Evolutionary conservation across 2,888 invertebrate genomes (phyloP).

Genomic region (Tanaodytes sp.): DNA sequence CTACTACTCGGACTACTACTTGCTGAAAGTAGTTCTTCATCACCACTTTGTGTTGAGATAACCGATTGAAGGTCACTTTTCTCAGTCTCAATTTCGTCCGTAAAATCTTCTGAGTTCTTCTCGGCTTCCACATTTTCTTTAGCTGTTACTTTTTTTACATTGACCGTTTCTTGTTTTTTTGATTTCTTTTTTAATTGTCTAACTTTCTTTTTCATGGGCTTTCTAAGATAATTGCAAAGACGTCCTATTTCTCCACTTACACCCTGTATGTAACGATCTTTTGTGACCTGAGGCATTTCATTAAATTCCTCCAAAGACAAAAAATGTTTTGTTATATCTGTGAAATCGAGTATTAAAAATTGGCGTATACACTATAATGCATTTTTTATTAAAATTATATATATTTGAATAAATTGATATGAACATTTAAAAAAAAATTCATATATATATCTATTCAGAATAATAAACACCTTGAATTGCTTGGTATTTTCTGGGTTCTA

Average conservation of each 20-base stretch:
- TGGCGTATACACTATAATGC: too few relatives aligned
- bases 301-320: not conserved
- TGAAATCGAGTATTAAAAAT: not conserved
- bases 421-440: not conserved
- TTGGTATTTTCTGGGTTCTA: constrained; percentile 12
- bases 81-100: too few relatives aligned
- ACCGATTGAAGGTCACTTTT: too few relatives aligned
- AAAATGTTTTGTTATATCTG: not conserved
- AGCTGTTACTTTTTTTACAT: not conserved
- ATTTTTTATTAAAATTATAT: not conserved
- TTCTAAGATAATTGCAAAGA: not conserved
- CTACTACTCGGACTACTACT: too few relatives aligned
- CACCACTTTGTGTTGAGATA: too few relatives aligned
- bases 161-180: too few relatives aligned
- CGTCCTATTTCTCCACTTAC: not conserved
- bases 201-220: not conserved
- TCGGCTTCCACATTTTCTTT: too few relatives aligned
- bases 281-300: not conserved
- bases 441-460: too few relatives aligned
- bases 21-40: too few relatives aligned
- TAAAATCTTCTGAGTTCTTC: too few relatives aligned
- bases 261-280: not conserved
- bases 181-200: too few relatives aligned
- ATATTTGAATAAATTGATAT: not conserved
- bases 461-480: constrained; percentile 8